A percentile compares a stretch with the other conserved stretches of the same genome.
phyloP scores from a whole-genome alignment of 2,888 invertebrate genomes.

The Prosapia bicincta region DNA sequence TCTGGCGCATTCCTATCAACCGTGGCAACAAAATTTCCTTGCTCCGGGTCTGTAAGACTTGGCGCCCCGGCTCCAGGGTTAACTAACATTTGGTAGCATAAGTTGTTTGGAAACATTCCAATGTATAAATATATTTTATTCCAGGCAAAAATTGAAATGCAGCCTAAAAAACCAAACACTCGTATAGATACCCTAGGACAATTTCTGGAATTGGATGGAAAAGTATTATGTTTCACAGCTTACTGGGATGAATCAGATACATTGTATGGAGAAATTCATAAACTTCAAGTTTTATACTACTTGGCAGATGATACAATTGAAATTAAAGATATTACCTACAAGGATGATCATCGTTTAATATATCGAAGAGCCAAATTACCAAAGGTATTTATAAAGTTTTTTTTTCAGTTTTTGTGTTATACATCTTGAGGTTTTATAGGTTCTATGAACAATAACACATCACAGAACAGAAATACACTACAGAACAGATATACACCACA shows the following conservation, averaged over 20 bases:
- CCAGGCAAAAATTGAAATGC: conserved; percentile 41
- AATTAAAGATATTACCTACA: conserved; percentile 75
- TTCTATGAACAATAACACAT: too few species aligned
- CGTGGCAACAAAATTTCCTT: too few species aligned
- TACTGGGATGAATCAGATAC: conserved; percentile 86
- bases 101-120: neutral
- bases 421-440: too few species aligned
- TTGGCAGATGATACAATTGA: conserved; percentile 87
- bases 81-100: neutral
- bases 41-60: too few species aligned
- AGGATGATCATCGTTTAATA: conserved; percentile 68
- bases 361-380: conserved; percentile 73
- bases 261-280: conserved; percentile 72
- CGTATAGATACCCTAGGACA: conserved; percentile 67
- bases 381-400: too few species aligned
- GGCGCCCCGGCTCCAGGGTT: neutral
- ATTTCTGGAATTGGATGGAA: conserved; percentile 78
- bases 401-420: too few species aligned
- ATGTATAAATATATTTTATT: too few species aligned
- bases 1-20: too few species aligned
- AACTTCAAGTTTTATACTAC: conserved; percentile 78
- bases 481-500: too few species aligned
- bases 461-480: too few species aligned
- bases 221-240: conserved; percentile 72
- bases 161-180: conserved; percentile 43